Evolutionary conservation across 2,888 invertebrate species (phyloP).

Genomic region (Camptogramma bilineatum): DNA sequence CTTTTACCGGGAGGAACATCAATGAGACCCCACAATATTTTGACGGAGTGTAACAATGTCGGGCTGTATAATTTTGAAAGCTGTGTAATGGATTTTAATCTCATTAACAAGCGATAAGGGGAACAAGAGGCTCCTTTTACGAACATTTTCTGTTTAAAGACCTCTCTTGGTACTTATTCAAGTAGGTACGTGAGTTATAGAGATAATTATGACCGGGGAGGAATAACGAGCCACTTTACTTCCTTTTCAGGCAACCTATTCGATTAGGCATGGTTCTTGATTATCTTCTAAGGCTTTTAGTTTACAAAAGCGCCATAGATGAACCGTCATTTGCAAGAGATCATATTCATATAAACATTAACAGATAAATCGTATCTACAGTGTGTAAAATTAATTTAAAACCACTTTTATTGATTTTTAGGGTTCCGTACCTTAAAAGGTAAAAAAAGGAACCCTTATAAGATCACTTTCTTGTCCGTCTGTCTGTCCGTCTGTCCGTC

Average conservation of each 20-base stretch:
- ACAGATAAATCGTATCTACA: too few species aligned
- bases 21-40: slow-evolving; percentile 15
- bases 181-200: slow-evolving; percentile 38
- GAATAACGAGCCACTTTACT: slow-evolving; percentile 37
- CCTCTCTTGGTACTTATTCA: slow-evolving; percentile 35
- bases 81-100: slow-evolving; percentile 63
- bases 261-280: not conserved
- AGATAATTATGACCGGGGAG: slow-evolving; percentile 41
- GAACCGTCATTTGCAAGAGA: too few species aligned
- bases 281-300: not conserved
- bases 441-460: too few species aligned
- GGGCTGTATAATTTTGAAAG: slow-evolving; percentile 54
- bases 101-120: slow-evolving; percentile 61
- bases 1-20: not conserved
- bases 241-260: slow-evolving; percentile 21
- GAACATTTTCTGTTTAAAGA: slow-evolving; percentile 51
- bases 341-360: too few species aligned
- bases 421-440: too few species aligned
- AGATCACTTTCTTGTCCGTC: too few species aligned
- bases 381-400: too few species aligned
- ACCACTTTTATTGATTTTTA: too few species aligned
- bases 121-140: slow-evolving; percentile 51
- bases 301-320: too few species aligned
- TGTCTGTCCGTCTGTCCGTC: too few species aligned
- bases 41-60: slow-evolving; percentile 46